Base-by-base conservation (phyloP, 2,797 vertebrate genomes). In the Helicolenus hilgendorfi region DNA sequence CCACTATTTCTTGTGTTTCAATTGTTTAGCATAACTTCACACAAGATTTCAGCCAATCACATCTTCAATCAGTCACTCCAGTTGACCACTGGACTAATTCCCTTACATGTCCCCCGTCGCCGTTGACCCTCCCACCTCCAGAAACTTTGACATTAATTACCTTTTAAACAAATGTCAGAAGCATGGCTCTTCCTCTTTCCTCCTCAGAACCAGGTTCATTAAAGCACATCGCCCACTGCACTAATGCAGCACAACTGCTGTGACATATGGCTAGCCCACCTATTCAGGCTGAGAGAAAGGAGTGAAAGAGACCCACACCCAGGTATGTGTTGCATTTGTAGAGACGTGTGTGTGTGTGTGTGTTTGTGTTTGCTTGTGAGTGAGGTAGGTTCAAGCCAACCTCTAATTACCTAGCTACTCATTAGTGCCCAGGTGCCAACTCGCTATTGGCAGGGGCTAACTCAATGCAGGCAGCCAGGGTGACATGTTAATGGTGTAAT, bases 401-500 rank as follows among this genome's bases (percentile, higher is more conserved):
- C 91, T 90, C 89, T 96, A 96, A 96, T 97, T 96, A 95, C 81
- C 72, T 41, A 91, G 78, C 87, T 87, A 83, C 90, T 94, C 93
- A 96, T 97, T 97, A 96, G 92, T 81, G 91, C 77, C 86, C 91
- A 92, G 94, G 91, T 95, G 94, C 90, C 89, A 92, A 87, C 91
- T 90, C 20, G 85, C 85, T 77, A 86, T 90, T 94, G 92, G 92
- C 93, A 96, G 90, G 89, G 94, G 94, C 92, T 91, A 94, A 92
- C 83, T 86, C 89, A 80, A 77, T 85, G 77, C 80, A 92, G 94
- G 81, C 81, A 79, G 81, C 81, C 81, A 33, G 84, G 91, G 91
- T 92, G 93, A 96, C 95, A 95, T 94, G 94, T 89, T 95, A 95
- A 95, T 93, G 87, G 84, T 95, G 91, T 95, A 95, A 96, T 95